Percentiles rank a stretch among this genome's conserved stretches.
These are phyloP conservation scores for Drosophila sturtevanti DNA, from an alignment of 1,140 invertebrate genomes.

Conservation along the genomic window DNA sequence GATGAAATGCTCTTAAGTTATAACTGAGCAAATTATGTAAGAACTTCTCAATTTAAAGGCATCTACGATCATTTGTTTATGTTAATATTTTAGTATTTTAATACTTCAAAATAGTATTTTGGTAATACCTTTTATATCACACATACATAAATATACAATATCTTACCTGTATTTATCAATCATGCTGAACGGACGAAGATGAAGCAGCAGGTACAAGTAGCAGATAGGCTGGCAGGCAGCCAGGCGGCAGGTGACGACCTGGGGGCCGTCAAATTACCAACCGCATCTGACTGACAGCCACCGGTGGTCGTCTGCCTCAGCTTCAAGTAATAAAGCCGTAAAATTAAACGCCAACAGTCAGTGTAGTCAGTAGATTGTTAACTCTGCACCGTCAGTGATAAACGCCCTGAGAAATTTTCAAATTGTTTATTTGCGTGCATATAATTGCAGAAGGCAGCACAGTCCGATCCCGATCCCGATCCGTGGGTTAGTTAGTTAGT, in stretches of 20 bases:
- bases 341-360: conserved; percentile 69
- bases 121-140: too few species aligned
- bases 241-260: conserved; percentile 48
- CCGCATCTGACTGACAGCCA: conserved; percentile 11
- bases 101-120: too few species aligned
- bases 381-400: conserved; percentile 56
- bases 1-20: too few species aligned
- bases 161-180: too few species aligned
- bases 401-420: conserved; percentile 67
- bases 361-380: conserved; percentile 9
- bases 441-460: conserved; percentile 52
- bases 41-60: too few species aligned
- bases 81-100: too few species aligned
- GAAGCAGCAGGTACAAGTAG: conserved; percentile 27
- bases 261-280: conserved; percentile 72
- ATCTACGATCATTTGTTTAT: too few species aligned
- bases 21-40: too few species aligned
- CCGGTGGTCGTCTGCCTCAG: neutral
- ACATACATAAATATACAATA: too few species aligned
- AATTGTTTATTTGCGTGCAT: conserved; percentile 79
- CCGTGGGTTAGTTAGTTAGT: too few species aligned
- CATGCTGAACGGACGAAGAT: too few species aligned
- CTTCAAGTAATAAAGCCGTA: conserved; percentile 75
- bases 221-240: too few species aligned
- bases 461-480: neutral